Evolutionary conservation across 2,113 vertebrate species (phyloP), one percentile per base, ranked within the genome.

Genomic region (Ictidomys tridecemlineatus): DNA sequence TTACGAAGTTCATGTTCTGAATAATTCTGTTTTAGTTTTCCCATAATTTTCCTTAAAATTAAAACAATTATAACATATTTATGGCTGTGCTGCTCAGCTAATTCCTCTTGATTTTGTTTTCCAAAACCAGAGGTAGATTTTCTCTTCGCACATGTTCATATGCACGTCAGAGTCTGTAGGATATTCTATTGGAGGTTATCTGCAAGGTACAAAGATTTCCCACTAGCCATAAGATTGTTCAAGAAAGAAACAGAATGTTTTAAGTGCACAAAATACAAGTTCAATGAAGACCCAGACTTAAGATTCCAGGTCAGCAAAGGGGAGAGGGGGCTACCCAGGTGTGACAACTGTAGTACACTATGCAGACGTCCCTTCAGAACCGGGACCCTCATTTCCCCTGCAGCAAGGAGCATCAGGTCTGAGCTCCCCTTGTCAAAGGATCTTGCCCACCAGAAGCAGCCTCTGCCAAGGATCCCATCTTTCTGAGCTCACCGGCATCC

Each of bases 321-420:
- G 10, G 12, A 8, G 34, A 30, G 24, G 88, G 7, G n/a, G 1
- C 0, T n/a, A 4, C 4, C 1, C 17, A 12, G 12, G 9, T 26
- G 20, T 28, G 34, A 79, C 6, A 51, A 4, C 4, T 4, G 0
- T 39, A 10, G n/a, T 4, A 32, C 1, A 26, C 1, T 4, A 9
- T 11, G 12, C 28, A 42, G 10, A 22, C 28, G 5, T 24, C 2
- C 65, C 16, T 34, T 28, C 34, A 12, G 16, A 65, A 53, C 2
- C 8, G 34, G 53, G 10, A 56, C 8, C 1, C 22, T 86, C 56
- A 20, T 32, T 72, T 69, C 12, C 65, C 0, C 34, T 1, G 13
- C 14, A n/a, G 6, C n/a, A 17, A 39, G 39, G 2, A 69, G 5
- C 28, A 13, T 0, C 16, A 26, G 26, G 4, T 63, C 12, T 37